These are phyloP conservation scores for Oscarella lobularis DNA, from an alignment of 37 sponge, comb jelly and placozoan species.

Conservation along the genomic window DNA sequence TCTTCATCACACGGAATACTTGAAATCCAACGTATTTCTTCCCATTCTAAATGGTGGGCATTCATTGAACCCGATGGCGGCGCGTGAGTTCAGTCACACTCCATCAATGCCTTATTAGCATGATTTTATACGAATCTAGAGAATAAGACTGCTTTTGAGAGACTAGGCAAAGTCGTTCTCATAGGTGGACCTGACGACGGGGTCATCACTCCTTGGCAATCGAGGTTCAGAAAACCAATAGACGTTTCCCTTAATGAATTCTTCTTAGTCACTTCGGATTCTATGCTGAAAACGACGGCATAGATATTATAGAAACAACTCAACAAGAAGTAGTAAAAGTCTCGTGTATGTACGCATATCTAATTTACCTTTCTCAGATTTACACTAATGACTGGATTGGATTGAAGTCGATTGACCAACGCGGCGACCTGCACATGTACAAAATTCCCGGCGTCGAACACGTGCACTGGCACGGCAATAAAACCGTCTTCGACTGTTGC, in stretches of 20 bases:
- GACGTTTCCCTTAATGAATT: not conserved
- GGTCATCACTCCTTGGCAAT: conserved; percentile 94
- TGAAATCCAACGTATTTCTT: not conserved
- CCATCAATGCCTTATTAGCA: too few species aligned
- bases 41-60: not conserved
- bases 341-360: not conserved
- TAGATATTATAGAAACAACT: not conserved
- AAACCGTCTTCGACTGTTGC: not conserved
- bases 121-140: not conserved
- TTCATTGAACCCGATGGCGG: too few species aligned
- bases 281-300: not conserved
- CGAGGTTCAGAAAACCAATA: conserved; percentile 40
- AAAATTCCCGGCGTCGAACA: not conserved
- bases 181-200: conserved; percentile 92
- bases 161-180: not conserved
- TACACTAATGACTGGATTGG: not conserved
- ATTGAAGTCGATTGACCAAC: not conserved
- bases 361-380: not conserved
- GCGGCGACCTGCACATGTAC: not conserved
- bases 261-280: not conserved
- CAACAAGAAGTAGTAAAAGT: not conserved
- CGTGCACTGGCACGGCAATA: not conserved
- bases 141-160: not conserved
- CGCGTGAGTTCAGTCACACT: too few species aligned
- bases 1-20: not conserved